Conservation (phyloP, 2,797 vertebrate species). For the Phrynocephalus guinanensis region DNA sequence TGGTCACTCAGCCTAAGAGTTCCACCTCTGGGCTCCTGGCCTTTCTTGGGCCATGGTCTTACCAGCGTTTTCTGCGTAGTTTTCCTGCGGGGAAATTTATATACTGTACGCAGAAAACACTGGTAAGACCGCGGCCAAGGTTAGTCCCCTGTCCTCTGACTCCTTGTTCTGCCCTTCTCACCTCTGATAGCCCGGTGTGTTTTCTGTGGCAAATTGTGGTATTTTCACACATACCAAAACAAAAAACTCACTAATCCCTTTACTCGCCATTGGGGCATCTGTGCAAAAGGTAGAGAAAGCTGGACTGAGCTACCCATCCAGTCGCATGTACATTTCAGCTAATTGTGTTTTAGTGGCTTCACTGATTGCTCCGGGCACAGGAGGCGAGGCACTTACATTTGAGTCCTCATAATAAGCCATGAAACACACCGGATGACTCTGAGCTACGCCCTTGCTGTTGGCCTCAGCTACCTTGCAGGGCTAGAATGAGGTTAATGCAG, state of each 20-base stretch:
- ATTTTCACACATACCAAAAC: not conserved
- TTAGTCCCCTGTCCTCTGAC: not conserved
- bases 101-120: too few relatives aligned
- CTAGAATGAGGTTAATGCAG: not conserved
- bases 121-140: too few relatives aligned
- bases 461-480: not conserved
- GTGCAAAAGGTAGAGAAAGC: not conserved
- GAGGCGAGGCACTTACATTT: not conserved
- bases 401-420: not conserved
- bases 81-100: too few relatives aligned
- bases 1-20: too few relatives aligned
- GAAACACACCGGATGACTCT: not conserved
- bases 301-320: not conserved
- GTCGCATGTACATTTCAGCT: not conserved
- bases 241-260: not conserved
- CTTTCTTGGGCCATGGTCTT: not conserved
- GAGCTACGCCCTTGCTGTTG: not conserved
- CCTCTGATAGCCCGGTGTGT: not conserved
- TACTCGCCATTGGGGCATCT: not conserved
- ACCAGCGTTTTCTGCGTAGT: too few relatives aligned
- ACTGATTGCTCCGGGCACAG: not conserved
- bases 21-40: not conserved
- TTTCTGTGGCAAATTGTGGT: not conserved
- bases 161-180: not conserved
- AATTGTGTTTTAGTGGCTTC: not conserved